Percentiles rank a stretch among this genome's conserved stretches.
Evolutionary conservation across 1,140 invertebrate genomes (phyloP).

Genomic region (Zaprionus tsacasi): DNA sequence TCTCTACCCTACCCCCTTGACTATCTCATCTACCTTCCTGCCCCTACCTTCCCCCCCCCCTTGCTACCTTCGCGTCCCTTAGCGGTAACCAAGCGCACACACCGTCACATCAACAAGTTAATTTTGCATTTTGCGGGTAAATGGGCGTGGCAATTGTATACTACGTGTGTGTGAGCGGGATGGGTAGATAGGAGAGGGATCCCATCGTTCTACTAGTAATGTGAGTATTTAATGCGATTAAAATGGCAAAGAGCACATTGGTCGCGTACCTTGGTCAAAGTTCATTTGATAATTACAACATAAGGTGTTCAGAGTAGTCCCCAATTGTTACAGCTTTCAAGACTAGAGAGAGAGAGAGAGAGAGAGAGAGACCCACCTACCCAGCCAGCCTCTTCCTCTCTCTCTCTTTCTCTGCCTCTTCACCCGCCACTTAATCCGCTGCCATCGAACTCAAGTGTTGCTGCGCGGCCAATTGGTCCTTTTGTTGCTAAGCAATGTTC

Average conservation of each 20-base stretch:
- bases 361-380: not conserved
- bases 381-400: not conserved
- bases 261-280: constrained; percentile 34
- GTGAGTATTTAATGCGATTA: constrained; percentile 75
- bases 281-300: constrained; percentile 49
- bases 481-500: constrained; percentile 2
- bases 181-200: not conserved
- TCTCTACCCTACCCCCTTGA: not conserved
- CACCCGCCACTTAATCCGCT: not conserved
- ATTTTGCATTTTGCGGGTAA: constrained; percentile 61
- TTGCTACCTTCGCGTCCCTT: not conserved
- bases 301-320: constrained; percentile 6
- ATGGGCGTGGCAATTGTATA: constrained; percentile 14
- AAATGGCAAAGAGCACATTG: constrained; percentile 56
- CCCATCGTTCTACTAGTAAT: constrained; percentile 10
- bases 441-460: not conserved
- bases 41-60: too few species aligned
- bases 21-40: not conserved
- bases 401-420: not conserved
- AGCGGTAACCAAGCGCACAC: constrained; percentile 37
- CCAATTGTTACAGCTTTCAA: not conserved
- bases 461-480: not conserved
- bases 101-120: constrained; percentile 75
- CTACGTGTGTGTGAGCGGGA: not conserved
- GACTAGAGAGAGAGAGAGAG: not conserved